Base-by-base conservation (phyloP, 2,797 vertebrate species). In the Hippoglossus hippoglossus region DNA sequence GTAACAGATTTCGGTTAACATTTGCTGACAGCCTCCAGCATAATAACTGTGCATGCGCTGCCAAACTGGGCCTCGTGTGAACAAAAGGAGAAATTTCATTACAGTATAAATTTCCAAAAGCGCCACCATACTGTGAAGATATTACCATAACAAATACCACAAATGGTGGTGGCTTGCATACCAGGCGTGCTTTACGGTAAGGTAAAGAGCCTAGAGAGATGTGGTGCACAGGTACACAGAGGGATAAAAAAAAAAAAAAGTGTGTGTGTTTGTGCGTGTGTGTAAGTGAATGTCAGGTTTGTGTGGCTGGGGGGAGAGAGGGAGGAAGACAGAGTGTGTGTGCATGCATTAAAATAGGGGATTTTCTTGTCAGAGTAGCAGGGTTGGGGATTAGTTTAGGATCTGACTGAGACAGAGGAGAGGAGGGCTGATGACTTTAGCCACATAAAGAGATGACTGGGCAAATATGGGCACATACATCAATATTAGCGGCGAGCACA, bases 331-430 rank as follows among this genome's bases (percentile, higher is more conserved):
- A 39, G 67, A 72, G 86, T 77, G 83, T 89, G 92, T 92, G 92
- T 84, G 84, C 83, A 75, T 90, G 92, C 91, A 93, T 93, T 92
- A 91, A 92, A 92, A 92, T 92, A 84, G 85, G 89, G 93, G 93
- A 94, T 94, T 94, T 95, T 93, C 92, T 92, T 93, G 93, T 95
- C 92, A 93, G 90, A 91, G 89, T 91, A 91, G 89, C 91, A 88
- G 90, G 89, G 90, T 86, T 83, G 88, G 88, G 93, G 94, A 94
- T 94, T 94, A 94, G 90, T 93, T 93, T 93, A 93, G 91, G 82
- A 91, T 91, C 89, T 88, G 92, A 92, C 93, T 88, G 92, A 91
- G 92, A 91, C 89, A 88, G 85, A 90, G 85, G 86, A 87, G 90
- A 88, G 84, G 81, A 88, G 81, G 91, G 81, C 91, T 86, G 88